Conservation (phyloP, 2,113 vertebrate genomes). For the Oryzias melastigma region DNA sequence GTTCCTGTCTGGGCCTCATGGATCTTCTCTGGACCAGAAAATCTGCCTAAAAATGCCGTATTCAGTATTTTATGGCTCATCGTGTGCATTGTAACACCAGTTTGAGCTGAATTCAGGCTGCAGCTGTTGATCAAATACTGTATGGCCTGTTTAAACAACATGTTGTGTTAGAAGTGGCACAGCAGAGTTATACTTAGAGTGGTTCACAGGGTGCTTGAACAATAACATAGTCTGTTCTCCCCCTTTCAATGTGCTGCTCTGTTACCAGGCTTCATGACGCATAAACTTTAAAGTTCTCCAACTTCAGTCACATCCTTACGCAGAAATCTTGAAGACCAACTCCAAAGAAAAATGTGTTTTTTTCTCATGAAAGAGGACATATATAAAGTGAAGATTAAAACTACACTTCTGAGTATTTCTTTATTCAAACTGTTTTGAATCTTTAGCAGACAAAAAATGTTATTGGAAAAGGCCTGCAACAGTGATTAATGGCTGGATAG, state of each 20-base stretch:
- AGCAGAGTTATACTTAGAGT: background rate
- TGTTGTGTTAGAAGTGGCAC: conserved; percentile 3
- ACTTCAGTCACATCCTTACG: conserved; percentile 24
- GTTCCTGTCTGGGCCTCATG: conserved; percentile 29
- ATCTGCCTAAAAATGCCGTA: conserved; percentile 44
- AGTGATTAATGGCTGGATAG: too few relatives aligned
- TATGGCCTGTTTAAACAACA: background rate
- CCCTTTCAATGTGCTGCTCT: conserved; percentile 33
- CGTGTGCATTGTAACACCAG: conserved; percentile 42
- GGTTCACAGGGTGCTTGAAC: conserved; percentile 19
- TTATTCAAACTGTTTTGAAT: too few relatives aligned
- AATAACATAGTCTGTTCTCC: conserved; percentile 31
- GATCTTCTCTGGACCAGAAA: conserved; percentile 32
- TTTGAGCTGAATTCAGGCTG: too few relatives aligned
- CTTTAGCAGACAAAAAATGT: too few relatives aligned
- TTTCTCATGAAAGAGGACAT: too few relatives aligned
- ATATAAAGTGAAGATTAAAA: too few relatives aligned
- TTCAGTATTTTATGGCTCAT: conserved; percentile 51
- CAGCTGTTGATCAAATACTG: too few relatives aligned
- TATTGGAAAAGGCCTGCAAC: too few relatives aligned
- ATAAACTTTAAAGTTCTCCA: conserved; percentile 43
- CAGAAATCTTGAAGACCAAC: background rate
- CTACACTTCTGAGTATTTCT: too few relatives aligned
- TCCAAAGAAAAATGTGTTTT: too few relatives aligned
- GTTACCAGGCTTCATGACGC: conserved; percentile 31